Percentiles rank a stretch among this genome's conserved stretches.
These are phyloP conservation scores for Galeopsomyia nigrocyanea DNA, from an alignment of 2,888 invertebrate species.

Conservation along the genomic window DNA sequence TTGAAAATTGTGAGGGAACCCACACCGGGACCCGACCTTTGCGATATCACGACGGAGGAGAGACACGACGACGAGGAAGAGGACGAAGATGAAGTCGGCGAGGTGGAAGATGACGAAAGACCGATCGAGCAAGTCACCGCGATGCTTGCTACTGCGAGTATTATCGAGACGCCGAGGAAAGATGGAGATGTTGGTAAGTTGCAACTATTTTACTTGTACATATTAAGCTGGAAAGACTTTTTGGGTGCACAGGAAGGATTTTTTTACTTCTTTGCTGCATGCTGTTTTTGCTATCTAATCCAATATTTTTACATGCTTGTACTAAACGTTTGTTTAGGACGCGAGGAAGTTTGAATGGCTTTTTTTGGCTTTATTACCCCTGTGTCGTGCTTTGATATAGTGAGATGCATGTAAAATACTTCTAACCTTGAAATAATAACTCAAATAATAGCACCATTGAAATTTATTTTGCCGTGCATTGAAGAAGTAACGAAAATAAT, in stretches of 20 bases:
- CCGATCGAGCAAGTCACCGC: constrained; percentile 27
- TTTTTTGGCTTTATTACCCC: no score
- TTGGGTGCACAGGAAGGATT: constrained; percentile 24
- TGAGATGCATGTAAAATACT: no score
- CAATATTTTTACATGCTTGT: no score
- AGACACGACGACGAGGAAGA: constrained; percentile 15
- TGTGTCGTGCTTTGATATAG: no score
- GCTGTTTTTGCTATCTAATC: no score
- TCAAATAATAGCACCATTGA: no score
- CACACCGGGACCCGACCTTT: constrained; percentile 61
- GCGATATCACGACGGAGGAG: constrained; percentile 15
- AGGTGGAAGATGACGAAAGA: constrained; percentile 1
- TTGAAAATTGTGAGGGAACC: constrained; percentile 60
- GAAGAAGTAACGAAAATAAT: no score
- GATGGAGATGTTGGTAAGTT: constrained; percentile 40
- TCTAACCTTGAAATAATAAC: no score
- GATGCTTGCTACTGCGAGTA: constrained; percentile 23
- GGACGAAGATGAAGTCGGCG: background rate
- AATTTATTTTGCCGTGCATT: no score
- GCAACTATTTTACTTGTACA: no score
- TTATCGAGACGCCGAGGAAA: constrained; percentile 33
- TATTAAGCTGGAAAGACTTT: background rate
- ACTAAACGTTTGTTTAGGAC: no score
- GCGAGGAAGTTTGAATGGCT: no score
- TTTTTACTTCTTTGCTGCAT: background rate